Conservation (phyloP, 2,113 vertebrate genomes). For the Amblyopsis rosae region DNA sequence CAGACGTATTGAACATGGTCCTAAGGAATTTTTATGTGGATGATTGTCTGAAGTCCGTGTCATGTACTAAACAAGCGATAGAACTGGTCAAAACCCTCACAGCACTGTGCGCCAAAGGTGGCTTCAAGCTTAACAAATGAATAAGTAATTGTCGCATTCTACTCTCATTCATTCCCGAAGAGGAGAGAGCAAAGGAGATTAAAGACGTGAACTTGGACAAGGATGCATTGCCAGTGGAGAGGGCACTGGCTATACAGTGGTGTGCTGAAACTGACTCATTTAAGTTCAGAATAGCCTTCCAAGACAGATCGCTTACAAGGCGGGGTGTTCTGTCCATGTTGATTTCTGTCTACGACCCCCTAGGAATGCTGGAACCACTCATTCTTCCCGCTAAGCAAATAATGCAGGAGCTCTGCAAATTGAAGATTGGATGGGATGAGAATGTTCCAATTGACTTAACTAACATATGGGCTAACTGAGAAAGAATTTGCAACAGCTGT, state of each 20-base stretch:
- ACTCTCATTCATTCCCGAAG: neutral
- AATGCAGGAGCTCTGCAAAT: neutral
- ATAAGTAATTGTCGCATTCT: conserved; percentile 16
- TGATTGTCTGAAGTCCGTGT: conserved; percentile 12
- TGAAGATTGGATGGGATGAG: conserved; percentile 15
- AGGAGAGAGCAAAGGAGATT: neutral
- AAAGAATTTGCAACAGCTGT: neutral
- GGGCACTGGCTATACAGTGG: conserved; percentile 19
- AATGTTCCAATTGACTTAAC: neutral
- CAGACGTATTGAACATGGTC: neutral
- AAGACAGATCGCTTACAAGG: neutral
- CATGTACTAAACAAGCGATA: conserved; percentile 1
- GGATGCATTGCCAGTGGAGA: conserved; percentile 6
- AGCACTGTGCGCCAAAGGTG: conserved; percentile 1
- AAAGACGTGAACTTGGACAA: conserved; percentile 6
- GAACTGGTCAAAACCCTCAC: neutral
- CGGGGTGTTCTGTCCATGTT: conserved; percentile 19
- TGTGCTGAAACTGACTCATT: conserved; percentile 9
- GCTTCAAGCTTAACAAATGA: conserved; percentile 5
- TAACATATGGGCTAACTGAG: neutral
- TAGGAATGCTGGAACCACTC: conserved; percentile 24
- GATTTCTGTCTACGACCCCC: conserved; percentile 16
- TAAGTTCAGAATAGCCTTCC: conserved; percentile 4
- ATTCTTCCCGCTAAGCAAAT: conserved; percentile 6
- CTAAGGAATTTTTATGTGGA: conserved; percentile 7